A percentile compares a stretch with the other conserved stretches of the same genome.
phyloP scores from a whole-genome alignment of 2,888 invertebrate genomes.

The Caenorhabditis wallacei region DNA sequence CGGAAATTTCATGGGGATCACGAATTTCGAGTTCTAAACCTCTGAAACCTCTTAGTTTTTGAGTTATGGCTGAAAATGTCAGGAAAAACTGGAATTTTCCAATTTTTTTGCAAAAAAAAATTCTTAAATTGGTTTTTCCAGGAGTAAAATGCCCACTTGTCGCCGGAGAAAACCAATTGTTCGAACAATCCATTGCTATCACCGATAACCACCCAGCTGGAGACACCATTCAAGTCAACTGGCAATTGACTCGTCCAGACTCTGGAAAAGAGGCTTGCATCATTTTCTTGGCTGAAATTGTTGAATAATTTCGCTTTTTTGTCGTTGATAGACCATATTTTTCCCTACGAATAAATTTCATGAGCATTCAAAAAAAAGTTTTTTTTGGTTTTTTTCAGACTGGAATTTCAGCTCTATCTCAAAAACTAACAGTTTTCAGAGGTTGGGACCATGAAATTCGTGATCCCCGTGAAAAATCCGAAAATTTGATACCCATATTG shows the following conservation, averaged over 20 bases:
- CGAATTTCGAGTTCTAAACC: too few relatives aligned
- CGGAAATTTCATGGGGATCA: too few relatives aligned
- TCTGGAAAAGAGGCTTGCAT: slow-evolving; percentile 73
- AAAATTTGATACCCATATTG: background rate
- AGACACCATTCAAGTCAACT: slow-evolving; percentile 74
- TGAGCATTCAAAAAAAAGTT: background rate
- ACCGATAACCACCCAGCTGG: slow-evolving; percentile 52
- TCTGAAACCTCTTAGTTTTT: too few relatives aligned
- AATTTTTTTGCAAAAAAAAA: background rate
- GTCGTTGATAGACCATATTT: background rate
- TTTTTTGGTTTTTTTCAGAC: background rate
- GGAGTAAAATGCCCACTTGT: slow-evolving; percentile 52
- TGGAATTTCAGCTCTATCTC: background rate
- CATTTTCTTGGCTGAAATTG: slow-evolving; percentile 77
- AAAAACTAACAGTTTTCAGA: background rate
- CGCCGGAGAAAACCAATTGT: slow-evolving; percentile 41
- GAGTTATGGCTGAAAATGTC: too few relatives aligned
- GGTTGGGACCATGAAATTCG: background rate
- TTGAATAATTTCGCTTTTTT: slow-evolving; percentile 47
- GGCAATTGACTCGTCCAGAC: slow-evolving; percentile 71
- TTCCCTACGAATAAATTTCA: slow-evolving; percentile 16
- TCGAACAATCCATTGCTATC: slow-evolving; percentile 57
- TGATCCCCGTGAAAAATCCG: background rate
- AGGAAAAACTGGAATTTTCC: too few relatives aligned
- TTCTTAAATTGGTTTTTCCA: slow-evolving; percentile 11